A percentile compares a stretch with the other conserved stretches of the same genome.
Evolutionary conservation across 2,797 vertebrate genomes (phyloP).

Genomic region (Hydrocynus forskahlii): DNA sequence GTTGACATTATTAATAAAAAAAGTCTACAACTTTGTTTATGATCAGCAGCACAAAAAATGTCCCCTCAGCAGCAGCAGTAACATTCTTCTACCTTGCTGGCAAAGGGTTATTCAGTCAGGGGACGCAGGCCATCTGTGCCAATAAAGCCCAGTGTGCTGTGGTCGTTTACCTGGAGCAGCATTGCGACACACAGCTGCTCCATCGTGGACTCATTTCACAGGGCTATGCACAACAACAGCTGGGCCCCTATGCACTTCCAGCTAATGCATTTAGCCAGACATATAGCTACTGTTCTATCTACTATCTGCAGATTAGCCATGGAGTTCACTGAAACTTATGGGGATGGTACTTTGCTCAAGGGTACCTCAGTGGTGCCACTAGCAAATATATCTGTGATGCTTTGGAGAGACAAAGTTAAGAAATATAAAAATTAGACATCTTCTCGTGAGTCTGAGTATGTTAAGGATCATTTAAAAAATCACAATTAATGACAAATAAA

Average conservation of each 20-base stretch:
- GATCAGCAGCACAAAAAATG: background rate
- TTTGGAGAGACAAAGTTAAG: too few relatives aligned
- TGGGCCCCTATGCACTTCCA: constrained; percentile 12
- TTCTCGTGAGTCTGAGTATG: too few relatives aligned
- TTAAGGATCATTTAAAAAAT: too few relatives aligned
- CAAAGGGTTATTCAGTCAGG: constrained; percentile 23
- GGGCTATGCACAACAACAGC: constrained; percentile 27
- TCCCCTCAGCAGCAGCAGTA: constrained; percentile 9
- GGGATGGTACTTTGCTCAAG: too few relatives aligned
- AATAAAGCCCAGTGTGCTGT: constrained; percentile 45
- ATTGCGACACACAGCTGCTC: constrained; percentile 50
- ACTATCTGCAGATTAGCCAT: background rate
- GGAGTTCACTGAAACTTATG: background rate
- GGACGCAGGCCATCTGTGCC: constrained; percentile 41
- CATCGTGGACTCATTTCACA: constrained; percentile 35
- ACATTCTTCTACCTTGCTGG: background rate
- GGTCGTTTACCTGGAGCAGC: constrained; percentile 46
- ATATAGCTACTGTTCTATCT: background rate
- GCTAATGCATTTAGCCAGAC: constrained; percentile 37
- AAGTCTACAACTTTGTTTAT: background rate
- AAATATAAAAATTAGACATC: too few relatives aligned
- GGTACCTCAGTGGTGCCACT: too few relatives aligned
- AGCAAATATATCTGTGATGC: too few relatives aligned
- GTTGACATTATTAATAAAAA: too few relatives aligned
- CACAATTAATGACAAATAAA: too few relatives aligned